phyloP scores from a whole-genome alignment of 2,113 vertebrate genomes.

The Campylorhamphus procurvoides region DNA sequence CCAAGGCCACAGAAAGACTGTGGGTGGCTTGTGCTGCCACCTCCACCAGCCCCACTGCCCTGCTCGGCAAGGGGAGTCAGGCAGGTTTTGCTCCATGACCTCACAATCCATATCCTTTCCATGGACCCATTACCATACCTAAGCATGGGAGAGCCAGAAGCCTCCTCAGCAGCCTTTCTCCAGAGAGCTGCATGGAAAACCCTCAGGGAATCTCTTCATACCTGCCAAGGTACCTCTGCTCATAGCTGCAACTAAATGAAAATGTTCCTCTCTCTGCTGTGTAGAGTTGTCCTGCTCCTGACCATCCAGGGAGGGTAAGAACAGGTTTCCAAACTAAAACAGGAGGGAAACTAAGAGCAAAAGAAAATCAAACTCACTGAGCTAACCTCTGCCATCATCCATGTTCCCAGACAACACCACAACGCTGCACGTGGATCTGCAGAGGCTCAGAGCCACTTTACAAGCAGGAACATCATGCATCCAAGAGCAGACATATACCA shows the following conservation, averaged over 20 bases:
- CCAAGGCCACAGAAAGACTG: not conserved
- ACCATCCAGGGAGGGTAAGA: not conserved
- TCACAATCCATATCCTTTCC: not conserved
- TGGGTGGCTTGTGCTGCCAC: not conserved
- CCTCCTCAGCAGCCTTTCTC: not conserved
- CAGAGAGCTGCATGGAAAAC: not conserved
- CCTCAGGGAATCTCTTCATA: not conserved
- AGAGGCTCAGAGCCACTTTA: not conserved
- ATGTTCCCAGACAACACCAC: not conserved
- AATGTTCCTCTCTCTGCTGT: not conserved
- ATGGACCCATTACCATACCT: accelerated
- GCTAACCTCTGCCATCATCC: not conserved
- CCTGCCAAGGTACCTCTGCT: not conserved
- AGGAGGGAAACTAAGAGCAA: not conserved
- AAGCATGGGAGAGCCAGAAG: not conserved
- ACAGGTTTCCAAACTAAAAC: not conserved
- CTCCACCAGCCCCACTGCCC: not conserved
- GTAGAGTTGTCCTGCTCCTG: not conserved
- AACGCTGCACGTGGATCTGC: not conserved
- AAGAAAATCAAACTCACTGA: not conserved
- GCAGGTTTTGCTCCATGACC: not conserved
- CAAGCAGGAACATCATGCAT: not conserved
- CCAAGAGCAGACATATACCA: not conserved
- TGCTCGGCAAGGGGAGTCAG: accelerated
- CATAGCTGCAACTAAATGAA: not conserved